Conservation (phyloP, 2,888 invertebrate genomes). For the Synanthedon tipuliformis region DNA sequence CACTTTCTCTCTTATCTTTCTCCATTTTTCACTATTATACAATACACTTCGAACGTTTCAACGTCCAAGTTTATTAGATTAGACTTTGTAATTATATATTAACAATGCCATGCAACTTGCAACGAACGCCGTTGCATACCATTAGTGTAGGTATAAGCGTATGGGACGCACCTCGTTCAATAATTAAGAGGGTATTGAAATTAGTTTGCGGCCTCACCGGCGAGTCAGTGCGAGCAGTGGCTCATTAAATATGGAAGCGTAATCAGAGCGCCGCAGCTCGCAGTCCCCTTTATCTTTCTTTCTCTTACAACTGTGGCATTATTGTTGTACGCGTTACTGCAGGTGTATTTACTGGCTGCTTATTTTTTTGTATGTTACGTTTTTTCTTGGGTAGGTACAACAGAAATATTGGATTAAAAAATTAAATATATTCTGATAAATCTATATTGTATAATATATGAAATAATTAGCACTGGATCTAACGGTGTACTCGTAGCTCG, state of each 20-base stretch:
- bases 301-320: conserved; percentile 29
- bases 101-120: too few species aligned
- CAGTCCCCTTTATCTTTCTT: conserved; percentile 36
- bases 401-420: too few species aligned
- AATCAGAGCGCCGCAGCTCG: conserved; percentile 57
- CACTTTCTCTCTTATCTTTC: conserved; percentile 57
- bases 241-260: conserved; percentile 65
- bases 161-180: conserved; percentile 20
- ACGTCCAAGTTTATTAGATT: too few species aligned
- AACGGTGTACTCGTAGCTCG: too few species aligned
- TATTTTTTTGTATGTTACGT: too few species aligned
- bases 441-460: too few species aligned
- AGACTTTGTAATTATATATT: too few species aligned
- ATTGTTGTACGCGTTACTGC: conserved; percentile 16
- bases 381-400: too few species aligned
- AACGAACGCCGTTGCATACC: not conserved
- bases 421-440: too few species aligned
- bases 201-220: conserved; percentile 47
- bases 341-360: not conserved
- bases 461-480: too few species aligned
- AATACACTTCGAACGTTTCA: not conserved
- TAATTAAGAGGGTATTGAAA: conserved; percentile 53
- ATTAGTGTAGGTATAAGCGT: not conserved
- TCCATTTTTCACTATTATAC: conserved; percentile 37
- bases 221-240: conserved; percentile 46